Percentiles rank a stretch among this genome's conserved stretches.
These are phyloP conservation scores for Pseudomugil tenellus DNA, from an alignment of 2,797 vertebrate species.

Conservation along the genomic window DNA sequence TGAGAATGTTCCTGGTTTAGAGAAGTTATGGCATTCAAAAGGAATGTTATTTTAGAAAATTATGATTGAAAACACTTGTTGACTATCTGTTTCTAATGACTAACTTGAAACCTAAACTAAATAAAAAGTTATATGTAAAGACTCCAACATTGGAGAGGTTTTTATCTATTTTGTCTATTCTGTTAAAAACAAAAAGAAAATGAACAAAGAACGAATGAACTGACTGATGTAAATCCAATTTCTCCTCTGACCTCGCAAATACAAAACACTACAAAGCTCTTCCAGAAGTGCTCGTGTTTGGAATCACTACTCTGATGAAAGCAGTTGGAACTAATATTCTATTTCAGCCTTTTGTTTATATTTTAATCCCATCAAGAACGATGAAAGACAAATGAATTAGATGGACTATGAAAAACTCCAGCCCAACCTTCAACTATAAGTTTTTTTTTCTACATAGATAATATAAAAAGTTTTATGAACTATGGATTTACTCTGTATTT, in stretches of 20 bases:
- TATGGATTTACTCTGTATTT: not conserved
- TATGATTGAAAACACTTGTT: not conserved
- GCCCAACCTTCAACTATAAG: no score
- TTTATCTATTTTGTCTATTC: not conserved
- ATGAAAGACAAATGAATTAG: no score
- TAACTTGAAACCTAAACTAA: not conserved
- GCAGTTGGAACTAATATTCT: not conserved
- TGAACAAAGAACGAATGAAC: not conserved
- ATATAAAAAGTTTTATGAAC: no score
- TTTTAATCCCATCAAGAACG: not conserved
- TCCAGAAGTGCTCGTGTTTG: no score
- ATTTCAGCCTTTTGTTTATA: not conserved
- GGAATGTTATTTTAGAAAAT: not conserved
- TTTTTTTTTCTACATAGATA: no score
- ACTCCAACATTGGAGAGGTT: not conserved
- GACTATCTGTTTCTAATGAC: not conserved
- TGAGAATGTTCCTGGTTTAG: not conserved
- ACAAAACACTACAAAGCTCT: no score
- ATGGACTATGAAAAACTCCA: no score
- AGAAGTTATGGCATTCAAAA: not conserved
- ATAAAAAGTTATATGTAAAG: no score
- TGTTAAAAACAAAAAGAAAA: not conserved
- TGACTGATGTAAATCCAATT: not conserved
- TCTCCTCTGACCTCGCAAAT: no score
- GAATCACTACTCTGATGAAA: not conserved